Evolutionary conservation across 2,888 invertebrate genomes (phyloP).

Genomic region (Meandrusa payeni): DNA sequence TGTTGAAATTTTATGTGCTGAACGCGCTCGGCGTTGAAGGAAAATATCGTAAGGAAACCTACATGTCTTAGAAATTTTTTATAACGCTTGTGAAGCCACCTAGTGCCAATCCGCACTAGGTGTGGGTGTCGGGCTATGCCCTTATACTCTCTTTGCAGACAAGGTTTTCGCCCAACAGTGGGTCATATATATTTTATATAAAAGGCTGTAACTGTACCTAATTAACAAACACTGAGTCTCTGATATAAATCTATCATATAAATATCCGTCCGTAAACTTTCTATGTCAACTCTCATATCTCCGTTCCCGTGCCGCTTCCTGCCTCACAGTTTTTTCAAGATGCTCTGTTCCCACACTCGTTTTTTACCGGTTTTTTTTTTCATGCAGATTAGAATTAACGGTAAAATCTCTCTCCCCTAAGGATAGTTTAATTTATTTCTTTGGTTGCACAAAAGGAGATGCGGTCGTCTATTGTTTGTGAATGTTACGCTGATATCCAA

Average conservation of each 20-base stretch:
- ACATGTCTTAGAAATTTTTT: no score
- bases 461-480: constrained; percentile 67
- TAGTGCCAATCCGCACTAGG: no score
- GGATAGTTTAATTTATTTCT: constrained; percentile 78
- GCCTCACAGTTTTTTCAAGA: constrained; percentile 61
- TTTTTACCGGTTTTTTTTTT: constrained; percentile 61
- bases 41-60: no score
- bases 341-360: constrained; percentile 67
- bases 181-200: no score
- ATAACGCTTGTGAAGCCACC: no score
- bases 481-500: constrained; percentile 42
- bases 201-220: no score
- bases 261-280: constrained; percentile 65
- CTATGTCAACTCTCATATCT: constrained; percentile 69
- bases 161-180: no score
- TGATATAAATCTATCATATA: constrained; percentile 63
- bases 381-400: constrained; percentile 72
- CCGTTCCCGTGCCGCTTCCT: constrained; percentile 67
- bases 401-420: constrained; percentile 74
- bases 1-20: no score
- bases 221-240: constrained; percentile 32
- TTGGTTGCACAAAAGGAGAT: constrained; percentile 62
- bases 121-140: no score
- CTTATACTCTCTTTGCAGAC: no score
- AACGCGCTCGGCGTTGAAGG: no score